Evolutionary conservation across 2,888 invertebrate species (phyloP).

Genomic region (Diaprepes abbreviatus): DNA sequence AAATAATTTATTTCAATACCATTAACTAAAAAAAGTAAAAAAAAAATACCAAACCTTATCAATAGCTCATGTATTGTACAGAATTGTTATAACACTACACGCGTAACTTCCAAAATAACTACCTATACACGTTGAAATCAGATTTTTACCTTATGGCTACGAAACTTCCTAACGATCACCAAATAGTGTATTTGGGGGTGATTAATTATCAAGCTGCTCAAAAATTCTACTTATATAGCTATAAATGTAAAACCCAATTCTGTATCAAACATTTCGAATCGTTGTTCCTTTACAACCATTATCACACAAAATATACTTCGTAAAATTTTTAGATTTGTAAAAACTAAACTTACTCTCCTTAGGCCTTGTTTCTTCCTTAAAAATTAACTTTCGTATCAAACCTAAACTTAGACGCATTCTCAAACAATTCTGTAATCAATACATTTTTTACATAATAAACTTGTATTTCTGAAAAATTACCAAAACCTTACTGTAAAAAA

Average conservation of each 20-base stretch:
- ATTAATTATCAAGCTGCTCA: no score
- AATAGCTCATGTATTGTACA: constrained; percentile 55
- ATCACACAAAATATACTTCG: neutral
- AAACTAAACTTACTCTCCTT: neutral
- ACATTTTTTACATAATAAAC: constrained; percentile 40
- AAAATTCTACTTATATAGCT: neutral
- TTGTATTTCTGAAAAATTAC: constrained; percentile 52
- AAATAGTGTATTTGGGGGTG: no score
- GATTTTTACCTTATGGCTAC: neutral
- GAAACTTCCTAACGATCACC: neutral
- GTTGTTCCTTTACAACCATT: neutral
- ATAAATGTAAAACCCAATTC: neutral
- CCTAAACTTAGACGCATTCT: constrained; percentile 1
- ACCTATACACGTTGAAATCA: neutral
- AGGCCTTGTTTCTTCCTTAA: constrained; percentile 5
- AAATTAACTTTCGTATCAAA: neutral
- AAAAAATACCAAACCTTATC: constrained; percentile 55
- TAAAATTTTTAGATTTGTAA: neutral
- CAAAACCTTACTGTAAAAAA: constrained; percentile 57
- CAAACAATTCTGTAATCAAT: constrained; percentile 57
- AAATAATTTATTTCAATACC: constrained; percentile 42
- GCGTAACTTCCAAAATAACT: neutral
- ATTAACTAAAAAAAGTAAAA: constrained; percentile 51
- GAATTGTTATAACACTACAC: constrained; percentile 53
- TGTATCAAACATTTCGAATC: neutral